Evolutionary conservation across 2,888 invertebrate genomes (phyloP).

Genomic region (Bimastos eiseni): DNA sequence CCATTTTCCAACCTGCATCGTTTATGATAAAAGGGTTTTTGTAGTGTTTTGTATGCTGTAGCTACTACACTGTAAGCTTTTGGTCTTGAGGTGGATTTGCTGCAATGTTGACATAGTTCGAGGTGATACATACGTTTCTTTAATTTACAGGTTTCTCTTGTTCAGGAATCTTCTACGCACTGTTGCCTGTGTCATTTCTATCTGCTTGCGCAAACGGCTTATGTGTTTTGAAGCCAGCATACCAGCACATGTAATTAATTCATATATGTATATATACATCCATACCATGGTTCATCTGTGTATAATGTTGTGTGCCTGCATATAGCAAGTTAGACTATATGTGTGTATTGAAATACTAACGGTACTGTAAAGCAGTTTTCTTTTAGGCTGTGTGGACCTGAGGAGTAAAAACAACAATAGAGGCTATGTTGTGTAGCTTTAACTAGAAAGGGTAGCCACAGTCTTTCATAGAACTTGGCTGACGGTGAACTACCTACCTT

Average conservation of each 20-base stretch:
- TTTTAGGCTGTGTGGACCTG: conserved; percentile 20
- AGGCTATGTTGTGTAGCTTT: neutral
- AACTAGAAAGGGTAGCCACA: neutral
- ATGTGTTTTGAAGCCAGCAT: neutral
- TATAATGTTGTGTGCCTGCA: conserved; percentile 19
- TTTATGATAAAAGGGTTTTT: neutral
- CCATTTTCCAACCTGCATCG: neutral
- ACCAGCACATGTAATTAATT: neutral
- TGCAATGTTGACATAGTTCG: neutral
- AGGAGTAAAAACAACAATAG: neutral
- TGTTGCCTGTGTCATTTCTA: neutral
- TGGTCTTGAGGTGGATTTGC: neutral
- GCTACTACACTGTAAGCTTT: neutral
- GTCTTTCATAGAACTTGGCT: neutral
- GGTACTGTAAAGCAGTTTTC: neutral
- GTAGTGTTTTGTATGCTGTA: neutral
- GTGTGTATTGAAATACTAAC: neutral
- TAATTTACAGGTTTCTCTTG: neutral
- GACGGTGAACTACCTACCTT: neutral
- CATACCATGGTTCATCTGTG: conserved; percentile 5
- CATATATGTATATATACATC: conserved; percentile 1
- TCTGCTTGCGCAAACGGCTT: conserved; percentile 13
- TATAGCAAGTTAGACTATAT: conserved; percentile 16
- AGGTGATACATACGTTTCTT: too few species aligned
- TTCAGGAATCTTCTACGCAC: neutral